A percentile compares a stretch with the other conserved stretches of the same genome.
These are phyloP conservation scores for Chaetophractus vellerosus DNA, from an alignment of 2,797 vertebrate genomes.

Conservation along the genomic window DNA sequence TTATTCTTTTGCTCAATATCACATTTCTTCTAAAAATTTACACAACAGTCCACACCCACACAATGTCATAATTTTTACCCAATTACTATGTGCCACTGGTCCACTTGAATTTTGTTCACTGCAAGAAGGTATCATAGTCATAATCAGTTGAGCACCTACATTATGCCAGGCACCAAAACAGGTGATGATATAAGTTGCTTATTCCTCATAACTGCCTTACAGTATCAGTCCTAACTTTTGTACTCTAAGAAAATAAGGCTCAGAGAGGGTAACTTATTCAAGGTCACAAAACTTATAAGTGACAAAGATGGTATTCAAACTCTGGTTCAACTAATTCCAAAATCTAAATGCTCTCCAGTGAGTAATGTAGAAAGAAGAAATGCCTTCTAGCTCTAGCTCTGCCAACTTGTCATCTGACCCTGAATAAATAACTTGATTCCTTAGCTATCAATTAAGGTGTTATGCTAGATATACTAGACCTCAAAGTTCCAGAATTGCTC, in stretches of 20 bases:
- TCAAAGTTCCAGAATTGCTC: not conserved
- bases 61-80: not conserved
- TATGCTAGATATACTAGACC: not conserved
- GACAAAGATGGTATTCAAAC: not conserved
- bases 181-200: not conserved
- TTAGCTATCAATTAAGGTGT: conserved; percentile 12
- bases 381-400: not conserved
- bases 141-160: not conserved
- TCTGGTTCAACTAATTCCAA: not conserved
- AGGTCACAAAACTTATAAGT: not conserved
- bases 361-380: not conserved
- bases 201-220: not conserved
- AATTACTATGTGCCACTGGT: not conserved
- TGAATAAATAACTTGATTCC: not conserved
- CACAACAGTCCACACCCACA: not conserved
- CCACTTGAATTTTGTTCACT: not conserved
- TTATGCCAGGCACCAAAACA: not conserved
- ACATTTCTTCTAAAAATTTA: not conserved
- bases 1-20: not conserved
- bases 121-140: not conserved
- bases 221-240: not conserved
- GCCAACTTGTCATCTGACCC: not conserved
- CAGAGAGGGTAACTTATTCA: not conserved
- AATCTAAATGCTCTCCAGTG: not conserved
- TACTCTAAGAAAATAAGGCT: not conserved